A percentile compares a stretch with the other conserved stretches of the same genome.
These are phyloP conservation scores for Anthopleura sola DNA, from an alignment of 64 coral and sea anemone species.

Conservation along the genomic window DNA sequence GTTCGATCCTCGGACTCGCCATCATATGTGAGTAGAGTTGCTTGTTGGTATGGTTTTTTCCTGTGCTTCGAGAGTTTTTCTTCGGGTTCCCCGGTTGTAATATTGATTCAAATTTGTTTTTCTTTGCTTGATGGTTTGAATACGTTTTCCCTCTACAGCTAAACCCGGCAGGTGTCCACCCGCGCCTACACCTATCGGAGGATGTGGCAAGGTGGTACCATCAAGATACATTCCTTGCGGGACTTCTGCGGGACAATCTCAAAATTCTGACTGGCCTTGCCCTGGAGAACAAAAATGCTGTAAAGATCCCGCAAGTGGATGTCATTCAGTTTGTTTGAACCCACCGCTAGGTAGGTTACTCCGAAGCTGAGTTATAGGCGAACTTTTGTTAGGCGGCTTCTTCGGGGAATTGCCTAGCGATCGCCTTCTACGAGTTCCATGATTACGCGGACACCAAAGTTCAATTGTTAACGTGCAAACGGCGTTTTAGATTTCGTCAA, in stretches of 20 bases:
- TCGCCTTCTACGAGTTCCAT: too few species aligned
- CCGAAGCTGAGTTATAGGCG: neutral
- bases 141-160: neutral
- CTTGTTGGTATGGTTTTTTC: too few species aligned
- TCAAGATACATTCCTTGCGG: conserved; percentile 35
- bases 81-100: too few species aligned
- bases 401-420: neutral
- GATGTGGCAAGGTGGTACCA: conserved; percentile 4
- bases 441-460: too few species aligned
- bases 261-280: conserved; percentile 39
- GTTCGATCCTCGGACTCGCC: too few species aligned
- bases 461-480: too few species aligned
- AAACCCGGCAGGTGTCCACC: conserved; percentile 30
- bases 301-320: conserved; percentile 21
- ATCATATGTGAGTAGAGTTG: too few species aligned
- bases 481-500: too few species aligned
- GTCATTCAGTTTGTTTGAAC: conserved; percentile 20
- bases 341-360: conserved; percentile 29
- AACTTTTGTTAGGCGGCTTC: neutral
- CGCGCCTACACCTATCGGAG: neutral
- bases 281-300: conserved; percentile 57
- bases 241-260: neutral
- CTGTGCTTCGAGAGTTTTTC: too few species aligned
- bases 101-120: neutral
- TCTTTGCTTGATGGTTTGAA: neutral